These are phyloP conservation scores for Zoroaster sp. DNA, from an alignment of 53 echinoderm and acorn worm genomes.

Conservation along the genomic window DNA sequence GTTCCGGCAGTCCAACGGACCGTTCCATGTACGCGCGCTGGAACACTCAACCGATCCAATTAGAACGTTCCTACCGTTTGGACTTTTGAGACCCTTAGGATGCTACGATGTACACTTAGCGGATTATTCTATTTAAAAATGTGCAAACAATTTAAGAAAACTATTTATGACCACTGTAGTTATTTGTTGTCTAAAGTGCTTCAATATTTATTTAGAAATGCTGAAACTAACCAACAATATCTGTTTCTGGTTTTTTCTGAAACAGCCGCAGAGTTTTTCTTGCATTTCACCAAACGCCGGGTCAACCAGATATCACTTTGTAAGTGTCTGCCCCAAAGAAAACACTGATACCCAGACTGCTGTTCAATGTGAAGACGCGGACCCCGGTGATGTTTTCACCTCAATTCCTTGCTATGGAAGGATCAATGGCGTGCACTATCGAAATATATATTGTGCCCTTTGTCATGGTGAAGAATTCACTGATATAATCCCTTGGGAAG, in stretches of 20 bases:
- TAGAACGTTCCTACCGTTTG: too few relatives aligned
- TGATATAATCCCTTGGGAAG: constrained; percentile 17
- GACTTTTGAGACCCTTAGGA: too few relatives aligned
- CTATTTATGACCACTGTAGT: not conserved
- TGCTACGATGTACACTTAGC: not conserved
- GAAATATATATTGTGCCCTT: constrained; percentile 52
- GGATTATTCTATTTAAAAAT: too few relatives aligned
- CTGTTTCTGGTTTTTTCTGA: not conserved
- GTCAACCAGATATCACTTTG: not conserved
- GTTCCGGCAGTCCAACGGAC: too few relatives aligned
- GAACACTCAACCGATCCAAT: too few relatives aligned
- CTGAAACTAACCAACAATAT: too few relatives aligned
- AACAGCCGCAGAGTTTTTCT: not conserved
- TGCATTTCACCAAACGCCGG: not conserved
- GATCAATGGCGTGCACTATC: not conserved
- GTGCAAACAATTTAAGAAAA: not conserved
- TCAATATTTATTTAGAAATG: not conserved
- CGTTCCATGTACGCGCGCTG: too few relatives aligned
- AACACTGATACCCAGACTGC: not conserved
- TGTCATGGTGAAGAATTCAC: constrained; percentile 15
- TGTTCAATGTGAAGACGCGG: not conserved
- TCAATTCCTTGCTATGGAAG: not conserved
- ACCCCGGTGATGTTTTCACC: not conserved
- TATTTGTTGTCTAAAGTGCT: not conserved
- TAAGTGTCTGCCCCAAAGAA: not conserved